Conservation (phyloP, 2,888 invertebrate genomes). For the Drosophila stalkeri region DNA sequence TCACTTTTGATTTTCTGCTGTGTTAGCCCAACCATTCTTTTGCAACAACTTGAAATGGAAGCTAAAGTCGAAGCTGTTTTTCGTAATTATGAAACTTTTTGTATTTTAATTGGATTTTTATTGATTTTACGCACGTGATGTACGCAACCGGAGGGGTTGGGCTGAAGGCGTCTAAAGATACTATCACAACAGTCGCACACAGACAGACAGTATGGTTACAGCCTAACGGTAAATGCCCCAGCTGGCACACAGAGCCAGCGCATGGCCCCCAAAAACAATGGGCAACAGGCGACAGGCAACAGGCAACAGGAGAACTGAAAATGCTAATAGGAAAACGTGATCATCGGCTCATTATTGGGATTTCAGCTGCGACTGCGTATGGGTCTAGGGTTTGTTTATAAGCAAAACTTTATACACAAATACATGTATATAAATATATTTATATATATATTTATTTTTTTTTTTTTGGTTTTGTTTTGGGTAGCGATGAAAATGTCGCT, state of each 20-base stretch:
- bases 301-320: constrained; percentile 33
- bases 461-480: not conserved
- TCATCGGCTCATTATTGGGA: constrained; percentile 70
- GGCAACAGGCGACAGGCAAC: constrained; percentile 43
- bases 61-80: constrained; percentile 33
- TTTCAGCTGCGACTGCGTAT: constrained; percentile 55
- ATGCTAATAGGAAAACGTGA: constrained; percentile 77
- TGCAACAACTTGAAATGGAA: not conserved
- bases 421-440: constrained; percentile 10
- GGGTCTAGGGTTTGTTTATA: constrained; percentile 22
- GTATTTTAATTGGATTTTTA: constrained; percentile 78
- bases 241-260: constrained; percentile 32
- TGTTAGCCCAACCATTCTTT: constrained; percentile 13
- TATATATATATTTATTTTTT: constrained; percentile 1
- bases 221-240: constrained; percentile 48
- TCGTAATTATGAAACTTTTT: constrained; percentile 75
- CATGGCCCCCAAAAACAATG: constrained; percentile 57
- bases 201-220: constrained; percentile 28
- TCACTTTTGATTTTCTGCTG: constrained; percentile 47
- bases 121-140: constrained; percentile 78
- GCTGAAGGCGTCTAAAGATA: constrained; percentile 12
- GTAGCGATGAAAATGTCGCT: constrained; percentile 55
- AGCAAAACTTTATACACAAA: constrained; percentile 1
- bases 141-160: constrained; percentile 7
- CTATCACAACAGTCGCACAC: constrained; percentile 15